Evolutionary conservation across 2,888 invertebrate genomes (phyloP).

Genomic region (Emmelina monodactyla): DNA sequence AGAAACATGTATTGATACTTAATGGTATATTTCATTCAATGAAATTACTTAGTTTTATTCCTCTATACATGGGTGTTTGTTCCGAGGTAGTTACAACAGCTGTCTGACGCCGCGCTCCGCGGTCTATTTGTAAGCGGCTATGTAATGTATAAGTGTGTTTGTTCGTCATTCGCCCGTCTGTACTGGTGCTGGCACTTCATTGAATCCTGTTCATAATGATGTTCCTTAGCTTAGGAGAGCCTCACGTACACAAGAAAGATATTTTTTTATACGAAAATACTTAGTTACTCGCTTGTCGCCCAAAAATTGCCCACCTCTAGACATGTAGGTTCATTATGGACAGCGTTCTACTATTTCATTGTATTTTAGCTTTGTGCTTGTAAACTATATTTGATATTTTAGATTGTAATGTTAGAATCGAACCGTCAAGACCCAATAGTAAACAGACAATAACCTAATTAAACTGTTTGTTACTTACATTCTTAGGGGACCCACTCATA

Average conservation of each 20-base stretch:
- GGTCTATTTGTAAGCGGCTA: conserved; percentile 11
- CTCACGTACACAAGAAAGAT: too few relatives aligned
- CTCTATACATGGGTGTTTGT: too few relatives aligned
- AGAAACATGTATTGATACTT: too few relatives aligned
- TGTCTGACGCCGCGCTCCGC: not conserved
- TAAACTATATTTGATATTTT: conserved; percentile 11
- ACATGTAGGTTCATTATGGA: conserved; percentile 19
- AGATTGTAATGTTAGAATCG: conserved; percentile 8
- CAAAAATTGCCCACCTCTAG: conserved; percentile 1
- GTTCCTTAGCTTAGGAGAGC: not conserved
- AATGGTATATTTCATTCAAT: too few relatives aligned
- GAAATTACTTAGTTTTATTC: too few relatives aligned
- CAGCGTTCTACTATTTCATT: conserved; percentile 23
- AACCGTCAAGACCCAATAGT: too few relatives aligned
- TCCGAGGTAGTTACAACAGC: not conserved
- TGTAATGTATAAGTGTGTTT: conserved; percentile 21
- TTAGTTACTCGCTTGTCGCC: too few relatives aligned
- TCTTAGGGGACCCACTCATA: too few relatives aligned
- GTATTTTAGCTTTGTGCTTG: conserved; percentile 15
- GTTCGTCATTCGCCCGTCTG: conserved; percentile 30
- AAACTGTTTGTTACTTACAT: too few relatives aligned
- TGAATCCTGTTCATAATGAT: conserved; percentile 28
- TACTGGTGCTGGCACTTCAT: conserved; percentile 35
- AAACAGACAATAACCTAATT: too few relatives aligned
- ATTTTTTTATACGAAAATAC: too few relatives aligned